These are phyloP conservation scores for Lepidochrysops patricia DNA, from an alignment of 2,888 invertebrate genomes.

Conservation along the genomic window DNA sequence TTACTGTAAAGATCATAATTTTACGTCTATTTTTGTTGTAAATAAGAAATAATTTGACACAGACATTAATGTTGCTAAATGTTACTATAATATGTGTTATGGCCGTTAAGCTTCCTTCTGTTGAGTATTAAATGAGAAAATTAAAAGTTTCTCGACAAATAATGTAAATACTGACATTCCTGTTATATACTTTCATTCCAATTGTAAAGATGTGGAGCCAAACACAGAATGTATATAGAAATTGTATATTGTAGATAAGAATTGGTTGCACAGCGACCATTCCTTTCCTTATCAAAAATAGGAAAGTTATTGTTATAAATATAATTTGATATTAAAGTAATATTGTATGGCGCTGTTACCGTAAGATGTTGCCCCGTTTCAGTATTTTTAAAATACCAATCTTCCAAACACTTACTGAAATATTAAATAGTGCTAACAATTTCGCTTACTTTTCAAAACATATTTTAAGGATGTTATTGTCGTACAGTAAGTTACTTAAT, in stretches of 20 bases:
- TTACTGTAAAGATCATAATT: constrained; percentile 40
- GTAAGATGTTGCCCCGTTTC: constrained; percentile 21
- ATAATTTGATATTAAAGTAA: constrained; percentile 27
- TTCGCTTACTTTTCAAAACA: background rate
- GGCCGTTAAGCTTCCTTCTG: constrained; percentile 56
- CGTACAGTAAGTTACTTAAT: too few relatives aligned
- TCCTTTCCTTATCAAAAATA: constrained; percentile 21
- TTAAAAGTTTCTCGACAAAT: constrained; percentile 33
- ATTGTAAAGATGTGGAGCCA: constrained; percentile 54
- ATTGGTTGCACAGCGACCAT: constrained; percentile 62
- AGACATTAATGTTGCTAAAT: constrained; percentile 48
- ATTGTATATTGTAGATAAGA: constrained; percentile 64
- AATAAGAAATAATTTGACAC: constrained; percentile 54
- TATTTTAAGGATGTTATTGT: background rate
- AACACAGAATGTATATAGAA: constrained; percentile 65
- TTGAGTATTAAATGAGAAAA: constrained; percentile 40
- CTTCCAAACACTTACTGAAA: background rate
- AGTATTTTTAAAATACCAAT: background rate
- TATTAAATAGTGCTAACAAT: background rate
- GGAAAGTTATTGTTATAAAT: constrained; percentile 16
- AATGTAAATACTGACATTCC: constrained; percentile 67
- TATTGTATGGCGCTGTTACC: constrained; percentile 52
- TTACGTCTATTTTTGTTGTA: constrained; percentile 39
- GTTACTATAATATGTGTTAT: constrained; percentile 39
- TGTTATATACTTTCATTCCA: constrained; percentile 65